Evolutionary conservation across 2,888 invertebrate species (phyloP), one percentile per base, ranked within the genome.

Genomic region (Endomychus coccineus): DNA sequence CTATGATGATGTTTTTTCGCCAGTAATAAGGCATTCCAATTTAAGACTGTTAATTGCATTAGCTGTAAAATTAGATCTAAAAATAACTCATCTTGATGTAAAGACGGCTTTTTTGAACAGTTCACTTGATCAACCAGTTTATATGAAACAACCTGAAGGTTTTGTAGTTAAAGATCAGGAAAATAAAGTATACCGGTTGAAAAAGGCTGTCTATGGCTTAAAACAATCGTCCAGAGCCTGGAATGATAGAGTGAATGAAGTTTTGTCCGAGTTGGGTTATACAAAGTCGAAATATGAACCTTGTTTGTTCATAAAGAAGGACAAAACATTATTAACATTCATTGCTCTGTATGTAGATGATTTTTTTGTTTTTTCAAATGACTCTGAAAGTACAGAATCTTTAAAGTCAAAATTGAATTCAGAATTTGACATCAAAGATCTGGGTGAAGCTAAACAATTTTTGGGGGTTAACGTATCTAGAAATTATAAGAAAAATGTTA

Each of bases 11-110:
- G 27, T 30, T n/a, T 44, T 42, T 34, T 36, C 34, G 27, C 30
- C 46, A 11, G 49, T 51, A 9, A 40, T 50, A 5, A 21, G 40
- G 16, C 34, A 46, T 42, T 43, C 45, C 10, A 49, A 42, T 11
- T 25, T 49, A 11, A 39, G 51, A 41, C 25, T 50, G 22, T 33
- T 53, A 24, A 36, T 51, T 13, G 46, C 48, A 5, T 34, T 51
- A 23, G 17, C 42, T 21, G 42, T 42, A 13, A 34, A 43, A 28
- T 23, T 34, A 3, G n/a, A 28, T 9, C 29, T 27, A 16, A 11
- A 35, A 11, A 17, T 42, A 11, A 22, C 17, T 7, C 43, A 36
- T 37, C 19, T 40, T 10, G 39, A 42, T 42, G 32, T 42, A 15
- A 21, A 16, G 15, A 38, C 42, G 12, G 42, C 39, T 29, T 42